phyloP scores from a whole-genome alignment of 2,797 vertebrate genomes.

The Myiothlypis chrysogaster region DNA sequence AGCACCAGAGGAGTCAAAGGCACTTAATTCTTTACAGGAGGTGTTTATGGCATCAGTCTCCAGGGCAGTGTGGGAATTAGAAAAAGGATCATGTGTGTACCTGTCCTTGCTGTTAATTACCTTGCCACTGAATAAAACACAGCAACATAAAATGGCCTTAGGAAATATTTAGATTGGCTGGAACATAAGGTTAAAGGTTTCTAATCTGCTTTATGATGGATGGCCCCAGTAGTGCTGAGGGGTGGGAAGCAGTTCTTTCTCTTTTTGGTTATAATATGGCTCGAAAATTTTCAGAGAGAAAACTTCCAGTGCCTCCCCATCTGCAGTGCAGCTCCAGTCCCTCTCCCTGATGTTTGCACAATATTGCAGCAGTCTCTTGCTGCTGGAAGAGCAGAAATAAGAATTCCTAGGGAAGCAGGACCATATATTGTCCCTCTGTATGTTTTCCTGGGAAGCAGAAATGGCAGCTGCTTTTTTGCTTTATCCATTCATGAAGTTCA shows the following conservation, averaged over 20 bases:
- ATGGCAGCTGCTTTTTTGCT: neutral
- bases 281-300: neutral
- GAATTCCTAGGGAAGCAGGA: neutral
- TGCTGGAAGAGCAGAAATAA: neutral
- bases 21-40: neutral
- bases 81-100: neutral
- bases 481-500: neutral
- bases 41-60: neutral
- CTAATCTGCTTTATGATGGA: neutral
- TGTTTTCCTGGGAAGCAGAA: neutral
- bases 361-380: neutral
- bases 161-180: slow-evolving; percentile 13
- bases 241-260: neutral
- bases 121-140: neutral
- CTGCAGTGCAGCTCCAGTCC: neutral
- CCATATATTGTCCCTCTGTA: neutral
- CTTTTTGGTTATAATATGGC: neutral
- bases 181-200: slow-evolving; percentile 41
- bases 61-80: neutral
- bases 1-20: neutral
- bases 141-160: neutral
- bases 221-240: neutral
- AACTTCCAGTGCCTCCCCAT: neutral
- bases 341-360: neutral
- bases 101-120: slow-evolving; percentile 49